Evolutionary conservation across 2,797 vertebrate genomes (phyloP), one percentile per base, ranked within the genome.

Genomic region (Chaunax sp.): DNA sequence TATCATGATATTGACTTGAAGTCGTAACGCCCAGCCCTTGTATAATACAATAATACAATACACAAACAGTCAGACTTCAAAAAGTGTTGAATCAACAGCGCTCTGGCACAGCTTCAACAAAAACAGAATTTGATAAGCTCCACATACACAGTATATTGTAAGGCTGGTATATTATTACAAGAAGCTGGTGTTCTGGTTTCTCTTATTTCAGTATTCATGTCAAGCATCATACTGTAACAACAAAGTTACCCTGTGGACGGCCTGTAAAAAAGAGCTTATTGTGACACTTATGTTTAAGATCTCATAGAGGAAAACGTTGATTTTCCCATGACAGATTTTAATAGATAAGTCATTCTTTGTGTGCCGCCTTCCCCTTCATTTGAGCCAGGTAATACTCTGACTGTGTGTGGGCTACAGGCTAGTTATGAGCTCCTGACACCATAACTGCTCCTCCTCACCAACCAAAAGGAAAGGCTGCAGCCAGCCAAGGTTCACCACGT

Each of bases 381-480:
- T 64, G 64, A 67, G 58, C 54, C 49, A 71, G 35, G 28, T 64
- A 60, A 51, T 44, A 63, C 10, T 19, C n/a, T 30, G 28, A 41
- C n/a, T 5, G 15, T 14, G 20, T 64, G 26, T 9, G 1, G 16
- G 10, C 28, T 55, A 26, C 18, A 66, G 69, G 19, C 15, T 44
- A 53, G 55, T 70, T 72, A 72, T 78, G 61, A 84, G 72, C 22
- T 57, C 73, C 68, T 25, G 88, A 90, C 86, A 91, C 83, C 76
- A 47, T 64, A 70, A 89, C 77, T 63, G 38, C 56, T 43, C 58
- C 68, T 81, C 63, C 54, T 78, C 56, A 67, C 76, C 66, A 72
- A 81, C 78, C 78, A n/a, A 80, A 69, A 68, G 85, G 81, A 92
- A 90, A 91, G 72, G 83, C 69, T 69, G 26, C 38, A 22, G 64